A percentile compares a stretch with the other conserved stretches of the same genome.
Evolutionary conservation across 1,140 invertebrate species (phyloP).

Genomic region (Mactra quadrangularis): DNA sequence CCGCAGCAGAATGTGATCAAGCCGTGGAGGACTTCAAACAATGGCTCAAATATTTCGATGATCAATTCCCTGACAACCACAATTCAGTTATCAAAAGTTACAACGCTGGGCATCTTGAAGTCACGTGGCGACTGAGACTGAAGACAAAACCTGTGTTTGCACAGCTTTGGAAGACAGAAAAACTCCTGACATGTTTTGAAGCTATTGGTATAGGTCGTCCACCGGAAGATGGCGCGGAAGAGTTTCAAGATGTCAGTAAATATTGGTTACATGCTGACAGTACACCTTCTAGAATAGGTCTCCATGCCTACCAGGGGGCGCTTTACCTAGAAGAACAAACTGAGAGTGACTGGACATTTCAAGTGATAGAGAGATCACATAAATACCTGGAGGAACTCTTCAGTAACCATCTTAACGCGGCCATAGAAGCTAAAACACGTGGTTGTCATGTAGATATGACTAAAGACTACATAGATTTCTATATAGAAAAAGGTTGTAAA

Average conservation of each 20-base stretch:
- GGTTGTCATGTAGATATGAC: conserved; percentile 41
- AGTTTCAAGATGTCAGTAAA: conserved; percentile 33
- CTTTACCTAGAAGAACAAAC: conserved; percentile 65
- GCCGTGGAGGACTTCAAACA: conserved; percentile 63
- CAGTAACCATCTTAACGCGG: conserved; percentile 24
- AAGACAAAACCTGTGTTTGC: conserved; percentile 70
- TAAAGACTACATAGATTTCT: conserved; percentile 39
- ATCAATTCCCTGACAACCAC: conserved; percentile 56
- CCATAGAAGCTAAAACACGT: background rate
- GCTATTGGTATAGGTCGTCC: conserved; percentile 75
- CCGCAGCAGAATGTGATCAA: conserved; percentile 61
- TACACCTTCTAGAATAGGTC: conserved; percentile 53
- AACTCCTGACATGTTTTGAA: conserved; percentile 73
- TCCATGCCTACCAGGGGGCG: conserved; percentile 71
- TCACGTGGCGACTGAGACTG: conserved; percentile 71
- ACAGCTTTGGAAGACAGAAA: conserved; percentile 73
- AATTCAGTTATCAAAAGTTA: conserved; percentile 70
- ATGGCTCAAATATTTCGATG: conserved; percentile 64
- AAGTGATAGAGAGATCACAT: conserved; percentile 66
- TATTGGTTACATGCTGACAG: conserved; percentile 72
- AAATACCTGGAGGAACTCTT: conserved; percentile 60
- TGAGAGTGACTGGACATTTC: conserved; percentile 59
- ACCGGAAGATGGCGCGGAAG: conserved; percentile 71
- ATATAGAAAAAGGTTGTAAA: conserved; percentile 26
- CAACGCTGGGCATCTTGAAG: conserved; percentile 71